Base-by-base conservation (phyloP, 2,113 vertebrate species). In the Entelurus aequoreus region DNA sequence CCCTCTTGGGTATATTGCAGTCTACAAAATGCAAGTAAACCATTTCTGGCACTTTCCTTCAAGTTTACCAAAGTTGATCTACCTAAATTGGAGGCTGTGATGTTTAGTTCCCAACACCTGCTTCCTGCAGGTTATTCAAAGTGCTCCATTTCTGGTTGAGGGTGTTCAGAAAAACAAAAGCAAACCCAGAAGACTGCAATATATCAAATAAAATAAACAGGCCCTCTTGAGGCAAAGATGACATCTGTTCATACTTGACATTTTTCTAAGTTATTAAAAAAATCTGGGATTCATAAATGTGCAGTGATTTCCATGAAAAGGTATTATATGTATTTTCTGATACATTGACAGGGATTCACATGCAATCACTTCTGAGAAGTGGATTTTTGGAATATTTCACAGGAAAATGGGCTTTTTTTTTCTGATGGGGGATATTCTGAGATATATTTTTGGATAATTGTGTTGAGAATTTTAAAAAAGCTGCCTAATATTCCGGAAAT, bases 291-390 rank as follows among this genome's bases (percentile, higher is more conserved):
- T 88, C 77, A 77, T 70, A 78, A 69, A 54, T 66, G 28, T 28
- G 72, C 83, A 71, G 68, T 86, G 64, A 86, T 84, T 83, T 79
- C 83, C 83, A 85, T 84, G 66, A 83, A 84, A 74, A 79, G 76
- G 69, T 78, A 77, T 84, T 77, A 76, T 76, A 78, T 85, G 81
- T 83, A 84, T 82, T 72, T 84, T 84, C 68, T 84, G 84, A 86
- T 85, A 83, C 82, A 88, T 86, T 82, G 78, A 85, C 71, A 74
- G 72, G 78, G 81, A 83, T 87, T 83, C 75, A 84, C 68, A 84
- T 85, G 82, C 73, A 89, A 83, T 90, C 84, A 88, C 89, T 90
- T 90, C 90, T 90, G 79, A 87, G 89, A 90, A 91, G 89, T 90
- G 86, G 86, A 84, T 83, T 68, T 63, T 74, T 57, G 60, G 72